A percentile compares a stretch with the other conserved stretches of the same genome.
These are phyloP conservation scores for Antheraea yamamai DNA, from an alignment of 2,888 invertebrate genomes.

Conservation along the genomic window DNA sequence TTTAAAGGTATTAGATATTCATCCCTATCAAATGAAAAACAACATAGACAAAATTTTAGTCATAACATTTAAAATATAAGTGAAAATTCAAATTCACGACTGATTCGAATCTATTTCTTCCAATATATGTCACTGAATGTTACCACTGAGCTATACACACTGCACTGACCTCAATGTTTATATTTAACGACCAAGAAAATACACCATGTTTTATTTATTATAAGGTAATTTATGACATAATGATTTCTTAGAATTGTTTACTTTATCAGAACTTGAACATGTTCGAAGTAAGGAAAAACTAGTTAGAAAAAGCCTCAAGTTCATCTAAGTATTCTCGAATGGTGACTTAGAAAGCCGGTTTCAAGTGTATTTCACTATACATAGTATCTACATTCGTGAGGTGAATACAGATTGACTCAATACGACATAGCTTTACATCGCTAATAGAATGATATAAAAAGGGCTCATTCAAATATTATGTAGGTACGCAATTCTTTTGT, in stretches of 20 bases:
- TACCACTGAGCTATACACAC: neutral
- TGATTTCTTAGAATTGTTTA: conserved; percentile 11
- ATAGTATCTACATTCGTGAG: neutral
- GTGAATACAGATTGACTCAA: neutral
- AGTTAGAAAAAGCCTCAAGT: conserved; percentile 9
- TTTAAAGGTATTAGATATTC: no score
- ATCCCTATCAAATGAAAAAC: no score
- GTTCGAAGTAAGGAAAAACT: conserved; percentile 3
- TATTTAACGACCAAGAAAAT: neutral
- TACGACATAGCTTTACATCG: neutral
- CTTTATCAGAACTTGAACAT: neutral
- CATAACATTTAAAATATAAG: no score
- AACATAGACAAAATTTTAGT: no score
- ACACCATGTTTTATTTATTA: neutral
- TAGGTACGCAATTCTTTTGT: no score
- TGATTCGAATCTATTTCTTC: neutral
- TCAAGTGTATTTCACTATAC: neutral
- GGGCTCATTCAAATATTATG: no score
- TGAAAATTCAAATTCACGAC: neutral
- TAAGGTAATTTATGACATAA: neutral
- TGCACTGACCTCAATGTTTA: neutral
- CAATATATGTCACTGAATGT: neutral
- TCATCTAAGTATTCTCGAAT: neutral
- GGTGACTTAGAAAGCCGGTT: conserved; percentile 4
- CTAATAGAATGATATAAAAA: neutral